Evolutionary conservation across 2,797 vertebrate genomes (phyloP), one percentile per base, ranked within the genome.

Genomic region (Mormyrops boulengeri): DNA sequence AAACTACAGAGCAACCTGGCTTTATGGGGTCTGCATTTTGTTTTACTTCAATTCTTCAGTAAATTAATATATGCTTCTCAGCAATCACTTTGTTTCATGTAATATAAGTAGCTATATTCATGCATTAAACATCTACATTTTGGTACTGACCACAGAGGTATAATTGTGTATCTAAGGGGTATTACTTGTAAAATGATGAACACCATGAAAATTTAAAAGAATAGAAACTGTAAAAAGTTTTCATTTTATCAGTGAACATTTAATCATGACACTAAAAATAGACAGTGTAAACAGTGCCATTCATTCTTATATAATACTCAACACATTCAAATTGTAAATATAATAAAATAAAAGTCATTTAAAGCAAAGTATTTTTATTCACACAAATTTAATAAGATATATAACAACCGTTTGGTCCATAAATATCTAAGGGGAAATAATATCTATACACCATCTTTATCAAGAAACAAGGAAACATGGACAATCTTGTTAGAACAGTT

Each of bases 351-450:
- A 99, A 98, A 98, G 96, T 97, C 97, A 95, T 97, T 97, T 97
- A 97, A 98, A 98, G 96, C 98, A 97, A 98, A 97, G 96, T 97
- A 96, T 96, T 99, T 85, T 99, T 99, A 98, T 99, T 99, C 98
- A 99, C 98, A 99, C 98, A 99, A 98, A 98, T 98, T 98, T 98
- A 99, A 99, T 99, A 97, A 97, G 97, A 97, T 99, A 98, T 98
- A 97, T 99, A 98, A 99, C 98, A 99, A 99, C 97, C 97, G 97
- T 98, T 99, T 99, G 98, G 98, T 99, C 98, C 98, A 99, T 99
- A 99, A 99, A 99, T 99, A 99, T 99, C 99, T 99, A 98, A 95
- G 96, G 97, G 97, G 98, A 96, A 97, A 99, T 98, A 98, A 97
- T 97, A 98, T 98, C 97, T 99, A 98, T 99, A 99, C 98, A 99